These are phyloP conservation scores for Napeogenes sylphis DNA, from an alignment of 2,888 invertebrate genomes.

Conservation along the genomic window DNA sequence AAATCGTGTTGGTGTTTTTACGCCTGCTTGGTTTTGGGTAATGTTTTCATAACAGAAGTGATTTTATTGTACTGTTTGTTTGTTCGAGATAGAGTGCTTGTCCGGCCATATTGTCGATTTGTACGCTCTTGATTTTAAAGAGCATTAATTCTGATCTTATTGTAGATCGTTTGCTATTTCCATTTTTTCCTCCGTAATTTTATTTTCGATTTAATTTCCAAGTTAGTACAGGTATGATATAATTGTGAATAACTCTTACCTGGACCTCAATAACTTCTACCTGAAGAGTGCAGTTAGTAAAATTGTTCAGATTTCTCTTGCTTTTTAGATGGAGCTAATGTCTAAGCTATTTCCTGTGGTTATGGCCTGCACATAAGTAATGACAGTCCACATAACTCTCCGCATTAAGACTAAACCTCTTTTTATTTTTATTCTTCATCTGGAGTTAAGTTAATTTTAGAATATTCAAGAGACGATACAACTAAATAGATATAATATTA, in stretches of 20 bases:
- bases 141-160: too few species aligned
- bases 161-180: conserved; percentile 9
- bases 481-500: background rate
- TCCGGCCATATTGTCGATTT: conserved; percentile 23
- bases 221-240: background rate
- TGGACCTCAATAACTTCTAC: conserved; percentile 5
- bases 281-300: conserved; percentile 15
- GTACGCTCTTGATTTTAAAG: too few species aligned
- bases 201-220: background rate
- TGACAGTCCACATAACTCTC: conserved; percentile 17
- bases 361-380: conserved; percentile 37
- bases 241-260: background rate
- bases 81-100: conserved; percentile 26
- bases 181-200: conserved; percentile 11
- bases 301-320: conserved; percentile 16
- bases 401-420: conserved; percentile 11
- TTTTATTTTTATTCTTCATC: conserved; percentile 1
- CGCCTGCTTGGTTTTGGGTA: conserved; percentile 56
- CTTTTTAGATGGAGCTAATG: conserved; percentile 50
- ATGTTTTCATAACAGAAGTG: conserved; percentile 30
- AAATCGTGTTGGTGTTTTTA: conserved; percentile 51
- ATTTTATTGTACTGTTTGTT: conserved; percentile 35
- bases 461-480: background rate
- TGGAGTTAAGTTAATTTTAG: background rate
- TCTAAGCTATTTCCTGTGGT: conserved; percentile 60